These are phyloP conservation scores for Mycteria americana DNA, from an alignment of 2,797 vertebrate genomes.

Conservation along the genomic window DNA sequence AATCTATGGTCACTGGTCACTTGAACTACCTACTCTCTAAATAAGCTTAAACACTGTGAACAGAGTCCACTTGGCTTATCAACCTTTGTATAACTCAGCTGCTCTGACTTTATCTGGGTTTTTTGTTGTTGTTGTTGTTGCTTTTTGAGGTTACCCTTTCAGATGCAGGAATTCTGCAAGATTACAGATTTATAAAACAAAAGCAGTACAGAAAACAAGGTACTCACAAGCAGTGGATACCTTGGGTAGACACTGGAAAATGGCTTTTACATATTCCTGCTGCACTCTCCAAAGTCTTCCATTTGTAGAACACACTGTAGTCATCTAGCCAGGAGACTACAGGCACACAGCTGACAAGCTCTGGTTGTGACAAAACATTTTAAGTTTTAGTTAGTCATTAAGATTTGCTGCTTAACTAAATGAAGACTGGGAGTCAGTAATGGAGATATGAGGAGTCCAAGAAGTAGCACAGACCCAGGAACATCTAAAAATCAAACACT, in stretches of 20 bases:
- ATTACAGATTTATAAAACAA: background rate
- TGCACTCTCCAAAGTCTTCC: background rate
- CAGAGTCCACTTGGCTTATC: background rate
- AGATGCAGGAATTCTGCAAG: background rate
- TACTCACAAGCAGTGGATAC: background rate
- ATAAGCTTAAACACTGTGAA: background rate
- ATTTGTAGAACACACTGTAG: background rate
- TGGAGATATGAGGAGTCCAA: background rate
- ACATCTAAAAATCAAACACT: background rate
- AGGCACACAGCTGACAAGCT: background rate
- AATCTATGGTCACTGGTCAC: background rate
- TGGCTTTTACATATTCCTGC: background rate
- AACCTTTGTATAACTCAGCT: background rate
- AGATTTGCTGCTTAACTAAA: background rate
- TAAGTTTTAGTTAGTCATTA: background rate
- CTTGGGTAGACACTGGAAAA: background rate
- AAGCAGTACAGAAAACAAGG: background rate
- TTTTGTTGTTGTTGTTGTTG: background rate
- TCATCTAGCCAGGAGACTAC: background rate
- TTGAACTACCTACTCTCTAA: background rate
- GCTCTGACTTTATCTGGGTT: background rate
- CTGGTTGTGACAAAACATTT: background rate
- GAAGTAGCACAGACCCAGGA: background rate
- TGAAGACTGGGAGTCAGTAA: background rate
- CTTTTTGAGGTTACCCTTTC: background rate